Conservation (phyloP, 2,797 vertebrate genomes). For the Intellagama lesueurii region DNA sequence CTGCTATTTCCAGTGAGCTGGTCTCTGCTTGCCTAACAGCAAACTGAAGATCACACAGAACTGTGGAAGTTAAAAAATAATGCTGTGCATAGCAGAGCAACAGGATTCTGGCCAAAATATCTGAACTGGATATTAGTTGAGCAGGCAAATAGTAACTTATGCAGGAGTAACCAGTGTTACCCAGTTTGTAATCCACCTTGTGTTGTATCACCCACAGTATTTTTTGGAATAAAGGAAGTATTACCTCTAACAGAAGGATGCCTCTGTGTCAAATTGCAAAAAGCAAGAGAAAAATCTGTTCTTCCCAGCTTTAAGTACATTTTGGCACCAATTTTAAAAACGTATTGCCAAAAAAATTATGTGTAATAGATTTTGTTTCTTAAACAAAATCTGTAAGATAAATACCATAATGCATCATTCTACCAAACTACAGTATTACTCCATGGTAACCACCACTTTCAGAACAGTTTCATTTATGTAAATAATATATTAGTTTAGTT, state of each 20-base stretch:
- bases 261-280: neutral
- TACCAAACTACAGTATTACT: slow-evolving; percentile 5
- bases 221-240: neutral
- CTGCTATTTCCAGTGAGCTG: no score
- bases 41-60: no score
- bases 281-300: neutral
- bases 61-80: no score
- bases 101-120: no score
- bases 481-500: neutral
- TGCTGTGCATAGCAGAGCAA: no score
- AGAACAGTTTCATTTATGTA: slow-evolving; percentile 27
- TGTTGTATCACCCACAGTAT: neutral
- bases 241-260: neutral
- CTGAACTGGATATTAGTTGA: neutral
- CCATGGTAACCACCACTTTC: neutral
- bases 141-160: neutral
- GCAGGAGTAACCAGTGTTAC: neutral
- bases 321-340: no score
- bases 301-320: slow-evolving; percentile 23
- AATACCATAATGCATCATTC: neutral
- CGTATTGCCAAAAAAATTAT: no score
- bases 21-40: no score
- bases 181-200: neutral
- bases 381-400: slow-evolving; percentile 12
- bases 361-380: no score